Conservation (phyloP, 2,888 invertebrate genomes). For the Omphaloscelis lunosa region DNA sequence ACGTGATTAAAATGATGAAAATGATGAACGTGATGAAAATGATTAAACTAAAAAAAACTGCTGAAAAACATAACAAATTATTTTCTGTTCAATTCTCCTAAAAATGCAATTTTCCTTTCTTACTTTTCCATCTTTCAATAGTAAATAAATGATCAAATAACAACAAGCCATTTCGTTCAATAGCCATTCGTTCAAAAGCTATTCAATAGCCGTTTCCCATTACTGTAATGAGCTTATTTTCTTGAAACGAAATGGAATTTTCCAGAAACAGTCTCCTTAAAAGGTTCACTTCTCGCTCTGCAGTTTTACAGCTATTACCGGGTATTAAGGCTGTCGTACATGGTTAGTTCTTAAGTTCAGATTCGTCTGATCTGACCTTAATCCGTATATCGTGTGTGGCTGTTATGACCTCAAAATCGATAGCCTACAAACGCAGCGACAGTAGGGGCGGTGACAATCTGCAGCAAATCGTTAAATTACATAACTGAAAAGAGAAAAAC, state of each 20-base stretch:
- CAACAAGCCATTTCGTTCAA: conserved; percentile 21
- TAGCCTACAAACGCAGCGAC: background rate
- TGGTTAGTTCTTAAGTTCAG: background rate
- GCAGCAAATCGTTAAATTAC: background rate
- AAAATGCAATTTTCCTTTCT: conserved; percentile 26
- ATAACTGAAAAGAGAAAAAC: too few relatives aligned
- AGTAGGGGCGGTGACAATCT: too few relatives aligned
- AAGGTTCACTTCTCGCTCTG: conserved; percentile 3
- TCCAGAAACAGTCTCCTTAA: conserved; percentile 15
- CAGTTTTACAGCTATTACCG: conserved; percentile 8
- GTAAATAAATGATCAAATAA: conserved; percentile 16
- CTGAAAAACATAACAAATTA: too few relatives aligned
- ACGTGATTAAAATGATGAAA: too few relatives aligned
- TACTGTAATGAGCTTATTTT: conserved; percentile 43
- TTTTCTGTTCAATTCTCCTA: too few relatives aligned
- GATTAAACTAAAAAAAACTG: too few relatives aligned
- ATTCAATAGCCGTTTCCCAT: conserved; percentile 19
- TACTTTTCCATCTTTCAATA: conserved; percentile 11
- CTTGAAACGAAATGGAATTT: conserved; percentile 25
- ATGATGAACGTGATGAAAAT: too few relatives aligned
- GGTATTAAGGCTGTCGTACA: background rate
- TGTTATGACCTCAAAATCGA: background rate
- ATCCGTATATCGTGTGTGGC: too few relatives aligned
- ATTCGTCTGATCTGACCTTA: background rate
- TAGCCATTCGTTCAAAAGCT: background rate